A percentile compares a stretch with the other conserved stretches of the same genome.
Evolutionary conservation across 2,113 vertebrate species (phyloP).

Genomic region (Etheostoma spectabile): DNA sequence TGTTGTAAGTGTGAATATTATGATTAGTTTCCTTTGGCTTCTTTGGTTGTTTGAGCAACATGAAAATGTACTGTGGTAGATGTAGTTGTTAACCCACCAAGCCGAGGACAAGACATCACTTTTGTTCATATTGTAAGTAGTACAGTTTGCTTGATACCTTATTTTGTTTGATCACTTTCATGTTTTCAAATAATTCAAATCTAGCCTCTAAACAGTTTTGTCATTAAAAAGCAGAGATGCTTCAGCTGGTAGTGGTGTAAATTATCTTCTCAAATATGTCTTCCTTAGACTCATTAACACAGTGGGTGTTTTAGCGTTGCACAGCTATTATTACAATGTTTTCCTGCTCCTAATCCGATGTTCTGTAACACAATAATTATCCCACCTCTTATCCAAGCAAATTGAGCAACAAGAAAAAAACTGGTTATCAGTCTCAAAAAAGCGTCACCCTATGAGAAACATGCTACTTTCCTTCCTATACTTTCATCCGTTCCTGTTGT

Average conservation of each 20-base stretch:
- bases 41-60: not conserved
- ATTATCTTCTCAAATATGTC: conserved; percentile 28
- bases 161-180: not conserved
- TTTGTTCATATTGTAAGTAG: not conserved
- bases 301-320: conserved; percentile 46
- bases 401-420: conserved; percentile 45
- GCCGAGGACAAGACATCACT: not conserved
- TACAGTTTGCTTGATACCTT: not conserved
- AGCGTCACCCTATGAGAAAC: not conserved
- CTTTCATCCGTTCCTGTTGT: not conserved
- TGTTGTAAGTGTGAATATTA: not conserved
- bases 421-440: not conserved
- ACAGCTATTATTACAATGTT: conserved; percentile 59
- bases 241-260: conserved; percentile 27
- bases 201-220: not conserved
- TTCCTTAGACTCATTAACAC: conserved; percentile 49
- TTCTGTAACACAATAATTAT: conserved; percentile 65
- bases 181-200: conserved; percentile 4
- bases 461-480: not conserved
- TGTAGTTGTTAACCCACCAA: not conserved
- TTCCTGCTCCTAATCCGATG: conserved; percentile 64
- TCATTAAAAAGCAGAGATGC: not conserved
- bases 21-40: not conserved
- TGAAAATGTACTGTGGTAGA: not conserved
- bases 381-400: conserved; percentile 43